phyloP scores from a whole-genome alignment of 2,113 vertebrate genomes.

The Smithornis capensis region DNA sequence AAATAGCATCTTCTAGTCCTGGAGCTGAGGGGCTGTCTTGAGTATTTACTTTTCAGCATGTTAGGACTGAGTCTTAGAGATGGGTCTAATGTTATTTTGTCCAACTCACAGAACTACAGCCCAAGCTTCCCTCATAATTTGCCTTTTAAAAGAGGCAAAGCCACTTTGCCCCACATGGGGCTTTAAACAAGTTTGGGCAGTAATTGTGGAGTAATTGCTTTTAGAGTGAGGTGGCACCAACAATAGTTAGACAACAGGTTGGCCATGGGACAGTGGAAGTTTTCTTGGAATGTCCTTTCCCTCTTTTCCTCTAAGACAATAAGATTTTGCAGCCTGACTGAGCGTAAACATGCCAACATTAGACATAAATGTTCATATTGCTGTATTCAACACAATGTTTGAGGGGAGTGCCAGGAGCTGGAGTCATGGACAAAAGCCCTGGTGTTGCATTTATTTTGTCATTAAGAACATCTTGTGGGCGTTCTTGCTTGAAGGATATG shows the following conservation, averaged over 20 bases:
- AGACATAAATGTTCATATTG: background rate
- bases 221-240: background rate
- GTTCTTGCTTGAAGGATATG: background rate
- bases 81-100: background rate
- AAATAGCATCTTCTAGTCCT: background rate
- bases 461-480: background rate
- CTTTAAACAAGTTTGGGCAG: background rate
- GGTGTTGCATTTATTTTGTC: background rate
- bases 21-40: background rate
- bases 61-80: background rate
- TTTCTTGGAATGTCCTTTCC: background rate
- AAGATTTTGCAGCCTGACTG: background rate
- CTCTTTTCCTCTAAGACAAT: background rate
- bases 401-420: background rate
- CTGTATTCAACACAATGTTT: background rate
- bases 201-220: background rate
- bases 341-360: background rate
- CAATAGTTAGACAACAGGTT: background rate
- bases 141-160: background rate
- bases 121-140: background rate
- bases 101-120: background rate
- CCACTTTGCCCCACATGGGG: background rate
- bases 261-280: fast-evolving
- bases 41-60: background rate
- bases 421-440: background rate